These are phyloP conservation scores for Pangasius djambal DNA, from an alignment of 2,797 vertebrate genomes.

Conservation along the genomic window DNA sequence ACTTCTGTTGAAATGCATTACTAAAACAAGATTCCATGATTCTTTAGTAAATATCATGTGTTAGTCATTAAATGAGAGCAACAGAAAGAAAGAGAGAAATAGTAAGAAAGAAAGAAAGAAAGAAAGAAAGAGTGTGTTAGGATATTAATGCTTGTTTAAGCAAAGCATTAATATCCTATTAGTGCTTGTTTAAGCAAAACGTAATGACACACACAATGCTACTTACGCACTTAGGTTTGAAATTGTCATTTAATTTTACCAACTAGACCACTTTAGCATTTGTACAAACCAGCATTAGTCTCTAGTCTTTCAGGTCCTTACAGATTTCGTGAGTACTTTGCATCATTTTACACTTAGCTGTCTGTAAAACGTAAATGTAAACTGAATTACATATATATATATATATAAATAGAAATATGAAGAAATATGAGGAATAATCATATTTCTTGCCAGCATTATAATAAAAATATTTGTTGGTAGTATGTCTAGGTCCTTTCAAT, in stretches of 20 bases:
- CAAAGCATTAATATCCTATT: too few relatives aligned
- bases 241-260: background rate
- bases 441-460: background rate
- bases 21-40: background rate
- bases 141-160: background rate
- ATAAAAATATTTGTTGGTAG: background rate
- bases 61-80: background rate
- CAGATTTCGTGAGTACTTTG: background rate
- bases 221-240: background rate
- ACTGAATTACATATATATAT: too few relatives aligned
- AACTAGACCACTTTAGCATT: background rate
- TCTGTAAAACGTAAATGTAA: background rate
- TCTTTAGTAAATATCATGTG: background rate
- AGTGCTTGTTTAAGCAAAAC: background rate
- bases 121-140: background rate
- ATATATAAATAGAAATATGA: background rate
- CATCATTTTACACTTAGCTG: background rate
- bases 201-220: background rate
- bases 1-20: background rate
- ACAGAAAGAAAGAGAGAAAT: background rate
- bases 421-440: background rate
- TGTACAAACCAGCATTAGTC: background rate
- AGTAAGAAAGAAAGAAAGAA: too few relatives aligned
- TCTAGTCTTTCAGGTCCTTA: background rate
- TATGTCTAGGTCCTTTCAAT: background rate